Base-by-base conservation (phyloP, 2,113 vertebrate genomes). In the Pogona vitticeps region DNA sequence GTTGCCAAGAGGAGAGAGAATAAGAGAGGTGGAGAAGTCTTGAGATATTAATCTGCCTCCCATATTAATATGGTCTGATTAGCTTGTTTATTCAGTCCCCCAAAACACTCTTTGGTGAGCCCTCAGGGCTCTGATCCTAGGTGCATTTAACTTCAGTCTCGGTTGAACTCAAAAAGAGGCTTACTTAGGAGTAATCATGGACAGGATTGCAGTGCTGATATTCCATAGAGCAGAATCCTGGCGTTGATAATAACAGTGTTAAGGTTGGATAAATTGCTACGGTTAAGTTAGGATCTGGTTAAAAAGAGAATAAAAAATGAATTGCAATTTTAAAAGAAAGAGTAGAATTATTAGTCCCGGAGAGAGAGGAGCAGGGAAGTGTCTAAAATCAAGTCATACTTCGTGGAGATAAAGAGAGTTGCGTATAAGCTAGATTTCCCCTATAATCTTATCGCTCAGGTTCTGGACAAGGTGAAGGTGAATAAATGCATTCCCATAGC, bases 221-320 rank as follows among this genome's bases (percentile, higher is more conserved):
- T 0, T 58, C 13, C 33, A 40, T 90, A 92, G 89, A 92, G 85
- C 81, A 67, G 88, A 92, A 79, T 84, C 5, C n/a, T n/a, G n/a
- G n/a, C n/a, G n/a, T n/a, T n/a, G n/a, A n/a, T n/a, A n/a, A n/a
- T n/a, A n/a, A n/a, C 82, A 91, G 83, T 80, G n/a, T n/a, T n/a
- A n/a, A 90, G 81, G 89, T 85, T 12, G 1, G 65, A 91, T 88
- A 83, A 92, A 90, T 90, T 92, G 90, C 93, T 88, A n/a, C 31
- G 92, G 89, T 87, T 89, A 28, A 28, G 21, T 7, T 38, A 15
- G n/a, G 40, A 28, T 36, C 52, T 33, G 56, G 15, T 65, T 65
- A 18, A 6, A 18, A 65, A 33, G 1, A 1, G 9, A 17, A 58
- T 20, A 58, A 76, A 12, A 28, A 46, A 76, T 2, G 13, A 52